Evolutionary conservation across 2,113 vertebrate genomes (phyloP).

Genomic region (Dipodomys ordii): DNA sequence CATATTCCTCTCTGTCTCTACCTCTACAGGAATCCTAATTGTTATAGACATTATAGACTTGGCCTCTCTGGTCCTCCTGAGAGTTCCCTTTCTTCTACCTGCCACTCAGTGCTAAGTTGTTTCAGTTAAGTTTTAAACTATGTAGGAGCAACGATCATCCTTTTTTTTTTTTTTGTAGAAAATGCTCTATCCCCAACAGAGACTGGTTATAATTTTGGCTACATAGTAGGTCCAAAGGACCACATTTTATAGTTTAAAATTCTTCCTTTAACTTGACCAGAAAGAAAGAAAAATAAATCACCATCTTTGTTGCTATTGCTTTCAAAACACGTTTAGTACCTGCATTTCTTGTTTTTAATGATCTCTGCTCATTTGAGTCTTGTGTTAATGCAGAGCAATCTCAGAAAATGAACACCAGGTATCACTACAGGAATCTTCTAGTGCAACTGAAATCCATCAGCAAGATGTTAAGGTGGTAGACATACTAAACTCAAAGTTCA

Average conservation of each 20-base stretch:
- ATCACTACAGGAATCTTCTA: background rate
- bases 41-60: constrained; percentile 48
- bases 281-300: constrained; percentile 42
- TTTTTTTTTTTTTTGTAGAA: background rate
- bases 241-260: background rate
- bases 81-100: background rate
- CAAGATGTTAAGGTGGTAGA: background rate
- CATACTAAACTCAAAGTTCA: constrained; percentile 10
- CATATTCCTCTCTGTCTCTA: background rate
- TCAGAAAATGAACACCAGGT: background rate
- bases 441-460: background rate
- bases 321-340: constrained; percentile 64
- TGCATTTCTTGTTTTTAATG: constrained; percentile 32
- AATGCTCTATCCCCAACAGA: background rate
- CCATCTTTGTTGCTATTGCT: constrained; percentile 49
- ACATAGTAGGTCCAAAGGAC: background rate
- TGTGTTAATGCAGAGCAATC: background rate
- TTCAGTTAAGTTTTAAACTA: constrained; percentile 54
- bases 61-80: background rate
- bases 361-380: constrained; percentile 28
- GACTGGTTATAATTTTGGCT: background rate
- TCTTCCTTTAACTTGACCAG: background rate
- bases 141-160: background rate
- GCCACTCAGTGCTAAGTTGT: constrained; percentile 6
- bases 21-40: background rate